Evolutionary conservation across 2,113 vertebrate species (phyloP), one percentile per base, ranked within the genome.

Genomic region (Polypterus bichir): DNA sequence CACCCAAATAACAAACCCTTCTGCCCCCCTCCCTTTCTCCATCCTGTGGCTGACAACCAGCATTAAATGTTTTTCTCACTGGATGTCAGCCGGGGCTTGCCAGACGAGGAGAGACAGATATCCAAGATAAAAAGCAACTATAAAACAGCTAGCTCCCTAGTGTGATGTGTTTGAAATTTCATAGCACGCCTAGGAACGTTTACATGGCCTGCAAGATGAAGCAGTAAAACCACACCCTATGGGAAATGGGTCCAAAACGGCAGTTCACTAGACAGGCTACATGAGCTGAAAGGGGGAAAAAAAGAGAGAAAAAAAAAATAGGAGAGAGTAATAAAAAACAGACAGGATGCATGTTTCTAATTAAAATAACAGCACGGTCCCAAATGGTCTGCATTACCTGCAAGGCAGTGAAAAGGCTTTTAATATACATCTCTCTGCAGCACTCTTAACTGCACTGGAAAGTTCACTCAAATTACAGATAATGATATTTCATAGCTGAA

Each of bases 1-100:
- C 81, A 76, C 78, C 73, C 71, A 76, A 69, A 68, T 76, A 76
- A 48, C 11, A 57, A 81, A 85, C 70, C 62, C 71, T 74, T 74
- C 68, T 73, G 77, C 78, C 72, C 71, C 68, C 65, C 76, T 65
- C 75, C 44, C 59, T 71, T 49, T 49, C 44, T 51, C 64, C 60
- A 60, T 71, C n/a, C 58, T 48, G 53, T 60, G 71, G 62, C 53
- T 73, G 73, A 64, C 66, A 66, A 69, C 0, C 68, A 68, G 62
- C 65, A 73, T 70, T 68, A 66, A 68, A 64, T 77, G 49, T 73
- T 77, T 61, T 62, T 81, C 80, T 80, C 76, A 62, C 59, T 81
- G 74, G 81, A 78, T 54, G 53, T 65, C 48, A 1, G 27, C 46
- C 58, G 56, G 9, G 62, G 74, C 70, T 61, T 70, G 69, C 66